A percentile compares a stretch with the other conserved stretches of the same genome.
Evolutionary conservation across 2,797 vertebrate species (phyloP).

Genomic region (Sebastiscus tertius): DNA sequence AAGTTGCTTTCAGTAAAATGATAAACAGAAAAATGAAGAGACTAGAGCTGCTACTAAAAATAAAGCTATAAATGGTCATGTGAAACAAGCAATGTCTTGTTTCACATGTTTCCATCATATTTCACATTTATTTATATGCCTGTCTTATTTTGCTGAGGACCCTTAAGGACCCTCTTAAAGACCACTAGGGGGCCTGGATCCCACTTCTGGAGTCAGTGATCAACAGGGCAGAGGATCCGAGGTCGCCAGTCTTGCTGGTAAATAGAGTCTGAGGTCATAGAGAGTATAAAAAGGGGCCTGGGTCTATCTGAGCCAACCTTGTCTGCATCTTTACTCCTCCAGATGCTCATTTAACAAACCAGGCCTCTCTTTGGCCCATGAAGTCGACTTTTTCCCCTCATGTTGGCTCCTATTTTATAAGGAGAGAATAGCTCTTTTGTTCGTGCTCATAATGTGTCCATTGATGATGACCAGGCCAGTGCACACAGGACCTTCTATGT

Average conservation of each 20-base stretch:
- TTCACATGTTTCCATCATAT: neutral
- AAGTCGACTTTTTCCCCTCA: neutral
- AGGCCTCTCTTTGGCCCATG: slow-evolving; percentile 1
- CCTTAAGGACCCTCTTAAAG: neutral
- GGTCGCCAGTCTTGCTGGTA: neutral
- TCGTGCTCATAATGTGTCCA: slow-evolving; percentile 57
- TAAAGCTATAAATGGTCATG: too few relatives aligned
- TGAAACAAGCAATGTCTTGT: neutral
- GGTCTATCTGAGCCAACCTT: neutral
- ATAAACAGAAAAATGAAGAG: neutral
- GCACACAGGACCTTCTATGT: slow-evolving; percentile 53
- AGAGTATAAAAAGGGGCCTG: slow-evolving; percentile 10
- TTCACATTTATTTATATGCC: accelerated
- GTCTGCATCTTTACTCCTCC: slow-evolving; percentile 16
- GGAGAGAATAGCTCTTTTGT: slow-evolving; percentile 59
- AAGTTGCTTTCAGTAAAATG: neutral
- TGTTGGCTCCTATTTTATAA: slow-evolving; percentile 7
- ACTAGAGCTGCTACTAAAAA: too few relatives aligned
- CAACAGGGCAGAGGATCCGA: neutral
- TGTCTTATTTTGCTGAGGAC: neutral
- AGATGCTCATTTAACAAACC: slow-evolving; percentile 17
- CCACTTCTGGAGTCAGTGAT: neutral
- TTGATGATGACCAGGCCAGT: slow-evolving; percentile 38
- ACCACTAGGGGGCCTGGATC: slow-evolving; percentile 1
- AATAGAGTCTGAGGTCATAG: slow-evolving; percentile 12